Evolutionary conservation across 2,797 vertebrate species (phyloP), one percentile per base, ranked within the genome.

Genomic region (Rhinogobio ventralis): DNA sequence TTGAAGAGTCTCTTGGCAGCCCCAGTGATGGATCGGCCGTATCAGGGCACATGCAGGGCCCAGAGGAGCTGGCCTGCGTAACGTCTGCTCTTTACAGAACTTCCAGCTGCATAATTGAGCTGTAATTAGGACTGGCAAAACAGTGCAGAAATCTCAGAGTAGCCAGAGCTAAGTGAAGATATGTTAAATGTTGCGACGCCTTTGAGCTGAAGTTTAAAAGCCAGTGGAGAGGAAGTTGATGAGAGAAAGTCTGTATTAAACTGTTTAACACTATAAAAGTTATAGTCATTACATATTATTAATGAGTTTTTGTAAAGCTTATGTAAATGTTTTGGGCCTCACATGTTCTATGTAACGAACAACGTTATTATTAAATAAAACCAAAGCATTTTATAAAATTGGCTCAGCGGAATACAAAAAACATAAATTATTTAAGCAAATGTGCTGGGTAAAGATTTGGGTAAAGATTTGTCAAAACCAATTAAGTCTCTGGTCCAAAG

Each of bases 71-170:
- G 30, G 45, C 69, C 87, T 86, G 86, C 46, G 5, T 85, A 87
- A 72, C 64, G 86, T 85, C 87, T 69, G 55, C 81, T 85, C 83
- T 74, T 83, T 19, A 77, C 81, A 90, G 89, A 86, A 72, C 83
- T 39, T 72, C 78, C 75, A 39, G 51, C 79, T 82, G 80, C 57
- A 86, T 89, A 89, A 90, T 85, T 88, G 77, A 88, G 79, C 69
- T 76, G 55, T 90, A 88, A 89, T 90, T 87, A 87, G 46, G 46
- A 71, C 81, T 71, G 74, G 81, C 75, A 80, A 88, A 78, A 49
- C 55, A 82, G 81, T 49, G 72, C 72, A 60, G 73, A 25, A 75
- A 45, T 72, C 46, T 42, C 46, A 14, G 77, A 86, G 81, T 33
- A 30, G 51, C 33, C 39, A 2, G 36, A 84, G 68, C 36, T 45